Evolutionary conservation across 2,888 invertebrate genomes (phyloP).

Genomic region (Rhopalosiphum nymphaeae): DNA sequence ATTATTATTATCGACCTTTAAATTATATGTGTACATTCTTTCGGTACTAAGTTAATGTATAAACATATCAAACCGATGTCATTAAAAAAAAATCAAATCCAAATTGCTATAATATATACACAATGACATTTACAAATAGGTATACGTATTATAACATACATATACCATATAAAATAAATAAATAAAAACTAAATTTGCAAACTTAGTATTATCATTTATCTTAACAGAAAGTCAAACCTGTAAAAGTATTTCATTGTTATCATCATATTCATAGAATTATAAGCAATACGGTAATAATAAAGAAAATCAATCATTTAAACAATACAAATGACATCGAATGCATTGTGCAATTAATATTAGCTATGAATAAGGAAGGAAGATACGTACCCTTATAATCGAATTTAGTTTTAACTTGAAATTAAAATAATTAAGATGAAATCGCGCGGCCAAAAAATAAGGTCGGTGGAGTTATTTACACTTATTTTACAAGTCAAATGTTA

Average conservation of each 20-base stretch:
- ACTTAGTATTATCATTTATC: not conserved
- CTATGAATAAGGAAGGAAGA: not conserved
- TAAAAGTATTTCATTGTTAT: not conserved
- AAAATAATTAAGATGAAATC: not conserved
- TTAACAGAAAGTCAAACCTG: not conserved
- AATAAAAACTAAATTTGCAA: not conserved
- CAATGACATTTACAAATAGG: too few relatives aligned
- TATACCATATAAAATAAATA: not conserved
- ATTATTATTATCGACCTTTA: not conserved
- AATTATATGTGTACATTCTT: not conserved
- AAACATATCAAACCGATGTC: too few relatives aligned
- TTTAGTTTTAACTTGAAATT: not conserved
- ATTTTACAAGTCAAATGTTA: not conserved
- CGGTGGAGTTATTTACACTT: not conserved
- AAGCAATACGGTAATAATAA: not conserved
- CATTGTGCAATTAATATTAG: too few relatives aligned
- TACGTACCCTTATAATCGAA: not conserved
- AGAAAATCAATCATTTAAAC: not conserved
- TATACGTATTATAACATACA: too few relatives aligned
- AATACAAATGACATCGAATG: not conserved
- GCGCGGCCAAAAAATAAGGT: not conserved
- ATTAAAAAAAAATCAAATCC: too few relatives aligned
- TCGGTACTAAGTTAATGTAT: not conserved
- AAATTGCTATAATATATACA: not conserved
- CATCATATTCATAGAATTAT: too few relatives aligned